A percentile compares a stretch with the other conserved stretches of the same genome.
These are phyloP conservation scores for Orius insidiosus DNA, from an alignment of 1,140 invertebrate genomes.

Conservation along the genomic window DNA sequence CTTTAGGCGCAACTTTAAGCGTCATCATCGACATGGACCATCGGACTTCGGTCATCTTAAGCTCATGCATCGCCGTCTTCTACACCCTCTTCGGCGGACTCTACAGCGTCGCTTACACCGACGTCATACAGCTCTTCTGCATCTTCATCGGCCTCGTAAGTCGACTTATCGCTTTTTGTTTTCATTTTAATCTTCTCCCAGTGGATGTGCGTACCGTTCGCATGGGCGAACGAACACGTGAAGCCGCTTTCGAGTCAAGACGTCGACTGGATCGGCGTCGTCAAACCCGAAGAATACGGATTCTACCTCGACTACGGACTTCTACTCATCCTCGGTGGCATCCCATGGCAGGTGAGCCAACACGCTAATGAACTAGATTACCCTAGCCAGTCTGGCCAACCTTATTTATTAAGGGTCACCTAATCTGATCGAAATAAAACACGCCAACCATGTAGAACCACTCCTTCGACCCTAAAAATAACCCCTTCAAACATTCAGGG, in stretches of 20 bases:
- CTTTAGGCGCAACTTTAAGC: slow-evolving; percentile 79
- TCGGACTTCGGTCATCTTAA: slow-evolving; percentile 79
- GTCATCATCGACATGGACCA: slow-evolving; percentile 95
- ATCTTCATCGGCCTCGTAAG: slow-evolving; percentile 89
- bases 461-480: no score
- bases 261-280: slow-evolving; percentile 75
- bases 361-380: neutral
- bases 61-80: slow-evolving; percentile 87
- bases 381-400: no score
- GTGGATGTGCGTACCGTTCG: slow-evolving; percentile 97
- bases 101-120: slow-evolving; percentile 96
- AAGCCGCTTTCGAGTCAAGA: slow-evolving; percentile 57
- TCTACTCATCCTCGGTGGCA: slow-evolving; percentile 87
- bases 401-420: neutral
- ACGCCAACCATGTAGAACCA: no score
- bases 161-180: slow-evolving; percentile 11
- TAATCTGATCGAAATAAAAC: neutral
- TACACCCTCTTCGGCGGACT: slow-evolving; percentile 96
- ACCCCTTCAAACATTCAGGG: no score
- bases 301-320: slow-evolving; percentile 82
- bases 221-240: slow-evolving; percentile 71
- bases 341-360: slow-evolving; percentile 81
- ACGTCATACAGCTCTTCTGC: slow-evolving; percentile 96
- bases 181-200: slow-evolving; percentile 22
- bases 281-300: slow-evolving; percentile 55